A percentile compares a stretch with the other conserved stretches of the same genome.
phyloP scores from a whole-genome alignment of 1,140 invertebrate species.

The Cydia fagiglandana region DNA sequence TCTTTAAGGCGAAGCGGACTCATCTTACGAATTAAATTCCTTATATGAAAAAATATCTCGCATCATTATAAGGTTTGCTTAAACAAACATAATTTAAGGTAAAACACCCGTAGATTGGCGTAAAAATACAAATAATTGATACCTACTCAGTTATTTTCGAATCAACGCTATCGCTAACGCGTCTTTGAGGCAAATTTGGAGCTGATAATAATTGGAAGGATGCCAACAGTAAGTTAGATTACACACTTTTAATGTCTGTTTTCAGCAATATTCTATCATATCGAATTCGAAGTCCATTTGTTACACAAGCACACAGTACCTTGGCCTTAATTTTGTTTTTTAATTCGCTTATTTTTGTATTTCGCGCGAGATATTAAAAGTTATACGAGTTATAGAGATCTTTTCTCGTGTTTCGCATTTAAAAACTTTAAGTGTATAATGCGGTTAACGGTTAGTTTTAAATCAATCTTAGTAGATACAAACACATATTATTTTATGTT shows the following conservation, averaged over 20 bases:
- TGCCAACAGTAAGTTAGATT: too few relatives aligned
- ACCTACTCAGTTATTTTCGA: too few relatives aligned
- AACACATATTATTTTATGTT: neutral
- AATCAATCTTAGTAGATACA: neutral
- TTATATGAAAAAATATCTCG: neutral
- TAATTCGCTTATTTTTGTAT: slow-evolving; percentile 16
- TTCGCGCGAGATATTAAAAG: slow-evolving; percentile 17
- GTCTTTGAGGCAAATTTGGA: too few relatives aligned
- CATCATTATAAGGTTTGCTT: neutral
- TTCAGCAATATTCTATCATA: neutral
- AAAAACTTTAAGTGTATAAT: neutral
- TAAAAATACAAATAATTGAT: too few relatives aligned
- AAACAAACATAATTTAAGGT: neutral
- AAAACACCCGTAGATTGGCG: neutral
- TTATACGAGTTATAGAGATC: slow-evolving; percentile 12
- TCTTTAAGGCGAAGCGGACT: slow-evolving; percentile 58
- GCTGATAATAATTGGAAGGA: too few relatives aligned
- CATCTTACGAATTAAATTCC: slow-evolving; percentile 12
- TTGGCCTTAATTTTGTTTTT: slow-evolving; percentile 20
- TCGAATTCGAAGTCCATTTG: neutral
- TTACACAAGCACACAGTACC: neutral
- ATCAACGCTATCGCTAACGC: too few relatives aligned
- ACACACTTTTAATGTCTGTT: neutral
- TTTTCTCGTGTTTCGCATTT: neutral
- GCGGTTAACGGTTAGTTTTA: neutral